Conservation (phyloP, 2,113 vertebrate species). For the Phylloscopus whistleri region DNA sequence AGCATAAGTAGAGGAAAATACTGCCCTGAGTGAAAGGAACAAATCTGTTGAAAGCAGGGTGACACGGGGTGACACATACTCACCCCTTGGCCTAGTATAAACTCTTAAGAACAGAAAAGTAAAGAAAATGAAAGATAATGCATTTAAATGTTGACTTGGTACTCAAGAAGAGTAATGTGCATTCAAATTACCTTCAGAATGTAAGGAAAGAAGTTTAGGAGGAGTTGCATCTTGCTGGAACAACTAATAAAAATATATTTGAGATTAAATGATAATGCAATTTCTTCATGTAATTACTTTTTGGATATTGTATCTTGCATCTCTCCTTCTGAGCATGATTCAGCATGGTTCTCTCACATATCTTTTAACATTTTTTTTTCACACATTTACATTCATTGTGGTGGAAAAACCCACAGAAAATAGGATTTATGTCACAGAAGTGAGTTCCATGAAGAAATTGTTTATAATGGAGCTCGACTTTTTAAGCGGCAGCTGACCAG, state of each 20-base stretch:
- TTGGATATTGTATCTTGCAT: not conserved
- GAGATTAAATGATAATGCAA: not conserved
- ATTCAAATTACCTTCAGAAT: not conserved
- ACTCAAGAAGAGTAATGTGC: not conserved
- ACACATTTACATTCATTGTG: fast-evolving
- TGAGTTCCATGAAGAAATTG: not conserved
- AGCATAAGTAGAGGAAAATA: not conserved
- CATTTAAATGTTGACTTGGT: not conserved
- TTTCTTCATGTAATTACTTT: not conserved
- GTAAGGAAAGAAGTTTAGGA: not conserved
- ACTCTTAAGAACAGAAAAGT: not conserved
- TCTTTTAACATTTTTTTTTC: not conserved
- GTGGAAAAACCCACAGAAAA: not conserved
- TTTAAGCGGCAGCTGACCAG: not conserved
- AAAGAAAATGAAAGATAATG: not conserved
- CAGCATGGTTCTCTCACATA: not conserved
- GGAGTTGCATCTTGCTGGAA: not conserved
- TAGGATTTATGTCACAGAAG: not conserved
- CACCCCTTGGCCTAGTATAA: not conserved
- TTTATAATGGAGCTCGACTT: not conserved
- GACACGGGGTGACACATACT: not conserved
- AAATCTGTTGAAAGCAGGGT: not conserved
- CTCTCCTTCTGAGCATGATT: not conserved
- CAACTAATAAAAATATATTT: not conserved
- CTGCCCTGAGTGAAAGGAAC: not conserved